Percentiles rank a stretch among this genome's conserved stretches.
Evolutionary conservation across 2,797 vertebrate species (phyloP).

Genomic region (Coranthus polyacanthus): DNA sequence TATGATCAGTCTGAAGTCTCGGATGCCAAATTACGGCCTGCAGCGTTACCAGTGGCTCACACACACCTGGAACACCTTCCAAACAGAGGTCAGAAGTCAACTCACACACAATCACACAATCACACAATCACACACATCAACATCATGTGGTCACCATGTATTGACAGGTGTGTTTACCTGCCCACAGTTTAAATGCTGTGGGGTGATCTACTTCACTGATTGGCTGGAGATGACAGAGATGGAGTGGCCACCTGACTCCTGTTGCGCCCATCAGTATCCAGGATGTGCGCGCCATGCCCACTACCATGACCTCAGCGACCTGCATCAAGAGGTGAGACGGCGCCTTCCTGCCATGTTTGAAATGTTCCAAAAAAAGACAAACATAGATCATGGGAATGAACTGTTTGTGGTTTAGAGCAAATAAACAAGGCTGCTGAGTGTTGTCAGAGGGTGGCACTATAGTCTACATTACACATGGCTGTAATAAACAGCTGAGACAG

Average conservation of each 20-base stretch:
- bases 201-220: slow-evolving; percentile 98
- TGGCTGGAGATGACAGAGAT: slow-evolving; percentile 99
- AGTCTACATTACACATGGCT: too few species aligned
- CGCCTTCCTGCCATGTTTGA: fast-evolving
- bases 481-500: too few species aligned
- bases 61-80: slow-evolving; percentile 98
- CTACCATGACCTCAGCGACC: slow-evolving; percentile 94
- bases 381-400: too few species aligned
- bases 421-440: too few species aligned
- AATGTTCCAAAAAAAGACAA: too few species aligned
- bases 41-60: slow-evolving; percentile 96
- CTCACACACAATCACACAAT: not conserved
- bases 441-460: too few species aligned
- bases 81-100: slow-evolving; percentile 90
- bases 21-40: slow-evolving; percentile 94
- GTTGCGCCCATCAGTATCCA: slow-evolving; percentile 94
- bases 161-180: slow-evolving; percentile 22
- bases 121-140: slow-evolving; percentile 1
- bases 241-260: slow-evolving; percentile 99
- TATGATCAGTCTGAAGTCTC: slow-evolving; percentile 96
- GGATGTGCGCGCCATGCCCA: slow-evolving; percentile 95
- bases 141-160: not conserved
- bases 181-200: slow-evolving; percentile 94
- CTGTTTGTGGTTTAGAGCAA: too few species aligned
- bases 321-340: slow-evolving; percentile 93